Percentiles rank a stretch among this genome's conserved stretches.
These are phyloP conservation scores for Nemotelus pantherinus DNA, from an alignment of 2,888 invertebrate species.

Conservation along the genomic window DNA sequence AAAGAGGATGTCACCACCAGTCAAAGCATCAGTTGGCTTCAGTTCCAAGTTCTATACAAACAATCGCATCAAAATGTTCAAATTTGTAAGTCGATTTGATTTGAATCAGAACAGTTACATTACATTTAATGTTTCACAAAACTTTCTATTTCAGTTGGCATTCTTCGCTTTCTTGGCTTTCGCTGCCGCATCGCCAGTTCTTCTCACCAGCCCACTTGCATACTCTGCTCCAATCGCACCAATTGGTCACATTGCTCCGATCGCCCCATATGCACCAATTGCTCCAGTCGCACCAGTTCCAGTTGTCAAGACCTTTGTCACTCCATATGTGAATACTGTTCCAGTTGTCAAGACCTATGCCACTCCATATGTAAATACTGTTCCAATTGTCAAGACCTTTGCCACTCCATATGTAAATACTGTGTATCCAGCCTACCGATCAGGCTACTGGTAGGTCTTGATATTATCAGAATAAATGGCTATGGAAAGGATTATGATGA, in stretches of 20 bases:
- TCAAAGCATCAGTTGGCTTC: constrained; percentile 10
- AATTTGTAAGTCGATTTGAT: constrained; percentile 52
- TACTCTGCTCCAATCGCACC: constrained; percentile 54
- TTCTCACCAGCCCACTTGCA: constrained; percentile 52
- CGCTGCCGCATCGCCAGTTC: constrained; percentile 50
- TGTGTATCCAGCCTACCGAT: background rate
- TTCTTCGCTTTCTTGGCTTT: constrained; percentile 54
- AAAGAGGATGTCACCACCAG: background rate
- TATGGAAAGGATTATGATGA: no score
- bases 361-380: no score
- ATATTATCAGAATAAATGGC: no score
- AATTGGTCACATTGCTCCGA: constrained; percentile 46
- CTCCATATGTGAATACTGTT: constrained; percentile 25
- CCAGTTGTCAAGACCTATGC: background rate
- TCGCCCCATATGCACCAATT: constrained; percentile 48
- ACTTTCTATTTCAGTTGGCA: constrained; percentile 52
- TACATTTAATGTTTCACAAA: no score
- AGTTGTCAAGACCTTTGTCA: constrained; percentile 50
- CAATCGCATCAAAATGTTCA: constrained; percentile 47
- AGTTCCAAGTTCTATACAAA: background rate
- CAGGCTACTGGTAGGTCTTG: background rate
- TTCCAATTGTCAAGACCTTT: no score
- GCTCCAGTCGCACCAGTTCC: constrained; percentile 43
- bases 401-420: background rate
- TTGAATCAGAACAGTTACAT: no score